Base-by-base conservation (phyloP, 2,888 invertebrate genomes). In the Mactromeris polynyma region DNA sequence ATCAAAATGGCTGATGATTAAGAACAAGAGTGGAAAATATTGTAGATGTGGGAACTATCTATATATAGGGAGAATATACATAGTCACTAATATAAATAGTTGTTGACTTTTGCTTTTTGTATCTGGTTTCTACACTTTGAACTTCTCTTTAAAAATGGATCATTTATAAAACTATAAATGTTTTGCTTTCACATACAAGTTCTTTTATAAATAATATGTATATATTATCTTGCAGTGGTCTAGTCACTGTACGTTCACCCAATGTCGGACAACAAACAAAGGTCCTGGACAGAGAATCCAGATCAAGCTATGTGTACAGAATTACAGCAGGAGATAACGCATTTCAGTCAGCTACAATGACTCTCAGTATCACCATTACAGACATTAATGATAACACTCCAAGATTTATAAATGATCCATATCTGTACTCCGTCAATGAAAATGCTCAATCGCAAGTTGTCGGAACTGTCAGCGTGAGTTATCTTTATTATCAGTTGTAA, bases 201-300 rank as follows among this genome's bases (percentile, higher is more conserved):
- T n/a, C n/a, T n/a, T n/a, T n/a, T n/a, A n/a, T n/a, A n/a, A n/a
- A n/a, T n/a, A n/a, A n/a, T 17, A 46, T 46, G 11, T 46, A 14
- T 46, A 58, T 4, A 26, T 58, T 26, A 73, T 33, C 51, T 92
- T 91, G 40, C 87, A 93, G 93, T 85, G 94, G 94, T 64, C 21
- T 90, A 26, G 87, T 94, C 0, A 83, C 85, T 11, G 87, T 89
- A 0, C 58, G 88, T 73, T 54, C 58, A n/a, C n/a, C 36, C 79
- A 40, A 38, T 9, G 78, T 40, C 26, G 79, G 17, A n/a, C 14
- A 33, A 19, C 81, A 83, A 40, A 81, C 85, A 36, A 89, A 89
- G 14, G 96, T 97, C 38, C 97, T 99, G 88, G 99, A 99, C 95
- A 97, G 99, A 91, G 99, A 99, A 97, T 98, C 97, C 0, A 97